A percentile compares a stretch with the other conserved stretches of the same genome.
phyloP scores from a whole-genome alignment of 2,888 invertebrate genomes.

The Clitarchus hookeri region DNA sequence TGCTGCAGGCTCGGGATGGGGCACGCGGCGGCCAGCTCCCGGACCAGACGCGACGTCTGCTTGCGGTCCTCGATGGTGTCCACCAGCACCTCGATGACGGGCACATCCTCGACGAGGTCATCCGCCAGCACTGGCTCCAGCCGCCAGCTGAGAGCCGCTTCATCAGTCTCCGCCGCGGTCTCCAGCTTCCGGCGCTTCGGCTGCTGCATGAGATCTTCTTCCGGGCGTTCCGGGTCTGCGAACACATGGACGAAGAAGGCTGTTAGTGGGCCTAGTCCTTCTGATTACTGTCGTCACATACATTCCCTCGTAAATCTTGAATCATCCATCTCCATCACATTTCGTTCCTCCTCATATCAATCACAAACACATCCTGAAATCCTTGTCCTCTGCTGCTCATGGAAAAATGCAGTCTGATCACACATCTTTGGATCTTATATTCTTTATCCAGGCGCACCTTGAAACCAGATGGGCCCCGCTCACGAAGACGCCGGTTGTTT shows the following conservation, averaged over 20 bases:
- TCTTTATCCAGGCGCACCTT: too few relatives aligned
- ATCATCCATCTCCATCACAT: too few relatives aligned
- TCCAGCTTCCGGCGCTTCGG: slow-evolving; percentile 19
- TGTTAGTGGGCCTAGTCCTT: not conserved
- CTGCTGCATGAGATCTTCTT: not conserved
- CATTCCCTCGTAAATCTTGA: too few relatives aligned
- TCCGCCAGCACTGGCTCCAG: slow-evolving; percentile 35
- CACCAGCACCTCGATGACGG: slow-evolving; percentile 62
- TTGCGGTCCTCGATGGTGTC: slow-evolving; percentile 65
- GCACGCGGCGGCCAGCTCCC: slow-evolving; percentile 60
- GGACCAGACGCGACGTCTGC: slow-evolving; percentile 66
- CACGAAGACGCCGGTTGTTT: too few relatives aligned
- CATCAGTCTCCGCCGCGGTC: not conserved
- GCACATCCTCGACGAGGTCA: slow-evolving; percentile 41
- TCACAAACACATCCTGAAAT: too few relatives aligned
- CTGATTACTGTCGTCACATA: too few relatives aligned
- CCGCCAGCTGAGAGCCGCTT: slow-evolving; percentile 28
- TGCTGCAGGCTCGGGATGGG: slow-evolving; percentile 68
- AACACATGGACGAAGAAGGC: not conserved
- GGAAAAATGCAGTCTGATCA: too few relatives aligned
- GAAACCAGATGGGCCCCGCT: too few relatives aligned
- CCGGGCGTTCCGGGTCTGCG: slow-evolving; percentile 1
- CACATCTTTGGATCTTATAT: too few relatives aligned
- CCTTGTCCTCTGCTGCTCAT: too few relatives aligned
- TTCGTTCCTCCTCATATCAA: too few relatives aligned